Conservation (phyloP, 2,113 vertebrate genomes). For the Aplodontia rufa region DNA sequence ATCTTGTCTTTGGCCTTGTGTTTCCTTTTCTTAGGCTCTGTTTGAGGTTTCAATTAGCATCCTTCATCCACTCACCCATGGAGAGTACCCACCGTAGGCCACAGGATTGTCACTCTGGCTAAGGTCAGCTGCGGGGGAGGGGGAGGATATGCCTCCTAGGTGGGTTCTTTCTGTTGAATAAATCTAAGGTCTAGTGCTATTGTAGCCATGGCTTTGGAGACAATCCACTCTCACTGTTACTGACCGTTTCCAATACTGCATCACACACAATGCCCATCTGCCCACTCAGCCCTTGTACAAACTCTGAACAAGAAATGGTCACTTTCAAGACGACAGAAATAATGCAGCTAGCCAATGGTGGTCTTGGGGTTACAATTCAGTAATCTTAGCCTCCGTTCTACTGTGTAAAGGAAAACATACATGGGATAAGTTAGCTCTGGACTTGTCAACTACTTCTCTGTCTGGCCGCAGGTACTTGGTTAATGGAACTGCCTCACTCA, state of each 20-base stretch:
- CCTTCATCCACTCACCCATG: neutral
- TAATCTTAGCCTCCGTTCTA: neutral
- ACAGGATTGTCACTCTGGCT: neutral
- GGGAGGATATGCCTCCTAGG: neutral
- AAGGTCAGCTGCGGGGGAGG: too few relatives aligned
- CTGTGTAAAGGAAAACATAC: neutral
- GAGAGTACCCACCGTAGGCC: neutral
- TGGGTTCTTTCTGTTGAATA: neutral
- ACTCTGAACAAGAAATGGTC: neutral
- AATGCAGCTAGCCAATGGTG: neutral
- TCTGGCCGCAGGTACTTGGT: neutral
- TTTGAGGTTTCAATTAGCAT: constrained; percentile 50
- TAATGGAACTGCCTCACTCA: neutral
- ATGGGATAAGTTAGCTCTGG: neutral
- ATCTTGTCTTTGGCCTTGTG: constrained; percentile 54
- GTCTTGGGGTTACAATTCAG: neutral
- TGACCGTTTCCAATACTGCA: neutral
- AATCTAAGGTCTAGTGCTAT: neutral
- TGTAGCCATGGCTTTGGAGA: neutral
- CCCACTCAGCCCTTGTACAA: neutral
- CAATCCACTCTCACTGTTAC: neutral
- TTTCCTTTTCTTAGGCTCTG: constrained; percentile 62
- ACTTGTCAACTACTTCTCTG: neutral
- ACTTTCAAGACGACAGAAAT: constrained; percentile 11
- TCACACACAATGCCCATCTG: neutral